These are phyloP conservation scores for Serranus cabrilla DNA, from an alignment of 2,797 vertebrate genomes.

Conservation along the genomic window DNA sequence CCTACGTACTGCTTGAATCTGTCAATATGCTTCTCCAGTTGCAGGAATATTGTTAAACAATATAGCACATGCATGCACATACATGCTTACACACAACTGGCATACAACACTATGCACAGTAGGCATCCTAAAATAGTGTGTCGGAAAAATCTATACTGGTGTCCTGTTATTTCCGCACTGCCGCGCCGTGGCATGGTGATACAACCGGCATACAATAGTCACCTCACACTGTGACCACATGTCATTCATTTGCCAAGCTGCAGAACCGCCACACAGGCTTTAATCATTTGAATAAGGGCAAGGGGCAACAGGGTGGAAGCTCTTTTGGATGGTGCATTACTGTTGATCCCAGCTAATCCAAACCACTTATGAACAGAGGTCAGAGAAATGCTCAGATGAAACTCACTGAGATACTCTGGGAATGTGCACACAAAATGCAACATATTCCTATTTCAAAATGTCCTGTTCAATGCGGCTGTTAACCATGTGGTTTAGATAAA, in stretches of 20 bases:
- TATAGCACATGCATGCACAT: conserved; percentile 22
- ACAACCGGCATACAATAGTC: conserved; percentile 59
- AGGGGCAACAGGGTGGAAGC: conserved; percentile 40
- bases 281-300: conserved; percentile 58
- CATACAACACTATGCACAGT: conserved; percentile 43
- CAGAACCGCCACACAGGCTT: conserved; percentile 38
- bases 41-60: conserved; percentile 24
- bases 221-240: conserved; percentile 72
- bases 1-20: conserved; percentile 2
- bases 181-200: conserved; percentile 50
- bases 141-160: conserved; percentile 88
- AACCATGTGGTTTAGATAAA: conserved; percentile 6
- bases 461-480: neutral
- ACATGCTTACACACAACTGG: conserved; percentile 53
- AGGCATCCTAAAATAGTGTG: conserved; percentile 72
- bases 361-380: conserved; percentile 50
- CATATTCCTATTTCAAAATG: neutral
- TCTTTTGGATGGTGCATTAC: conserved; percentile 47
- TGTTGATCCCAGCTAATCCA: conserved; percentile 61
- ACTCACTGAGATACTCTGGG: conserved; percentile 1
- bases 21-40: conserved; percentile 30
- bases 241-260: conserved; percentile 64
- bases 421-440: neutral
- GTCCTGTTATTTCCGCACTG: conserved; percentile 78
- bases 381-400: conserved; percentile 40